Conservation (phyloP, 2,888 invertebrate genomes). For the Pseudoips prasinana region DNA sequence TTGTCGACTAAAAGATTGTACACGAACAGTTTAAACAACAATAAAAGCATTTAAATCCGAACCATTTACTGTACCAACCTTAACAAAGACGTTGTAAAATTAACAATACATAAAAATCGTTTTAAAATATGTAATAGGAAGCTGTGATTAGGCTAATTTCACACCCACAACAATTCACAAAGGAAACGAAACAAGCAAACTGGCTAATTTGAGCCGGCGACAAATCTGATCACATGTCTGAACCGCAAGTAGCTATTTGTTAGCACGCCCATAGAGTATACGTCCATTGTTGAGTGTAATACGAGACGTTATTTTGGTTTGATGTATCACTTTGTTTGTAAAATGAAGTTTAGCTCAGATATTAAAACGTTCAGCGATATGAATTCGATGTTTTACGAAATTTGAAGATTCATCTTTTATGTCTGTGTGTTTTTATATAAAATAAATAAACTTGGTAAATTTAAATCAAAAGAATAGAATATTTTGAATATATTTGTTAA, state of each 20-base stretch:
- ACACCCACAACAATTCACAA: constrained; percentile 34
- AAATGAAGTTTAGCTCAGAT: too few relatives aligned
- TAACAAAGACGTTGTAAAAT: not conserved
- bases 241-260: constrained; percentile 56
- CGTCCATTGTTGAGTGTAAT: constrained; percentile 26
- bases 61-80: not conserved
- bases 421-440: too few relatives aligned
- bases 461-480: too few relatives aligned
- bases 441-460: too few relatives aligned
- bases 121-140: constrained; percentile 37
- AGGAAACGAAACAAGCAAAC: constrained; percentile 36
- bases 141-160: constrained; percentile 37
- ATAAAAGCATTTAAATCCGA: not conserved
- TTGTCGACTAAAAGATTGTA: too few relatives aligned
- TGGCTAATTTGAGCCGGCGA: constrained; percentile 49
- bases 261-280: constrained; percentile 41
- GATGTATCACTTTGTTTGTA: constrained; percentile 5
- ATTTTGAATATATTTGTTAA: too few relatives aligned
- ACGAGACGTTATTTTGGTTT: constrained; percentile 14
- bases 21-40: too few relatives aligned
- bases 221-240: constrained; percentile 43
- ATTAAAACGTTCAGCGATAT: too few relatives aligned
- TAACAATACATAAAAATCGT: constrained; percentile 14
- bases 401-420: too few relatives aligned
- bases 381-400: too few relatives aligned